Evolutionary conservation across 2,113 vertebrate species (phyloP), one percentile per base, ranked within the genome.

Genomic region (Notarius lentiginosus): DNA sequence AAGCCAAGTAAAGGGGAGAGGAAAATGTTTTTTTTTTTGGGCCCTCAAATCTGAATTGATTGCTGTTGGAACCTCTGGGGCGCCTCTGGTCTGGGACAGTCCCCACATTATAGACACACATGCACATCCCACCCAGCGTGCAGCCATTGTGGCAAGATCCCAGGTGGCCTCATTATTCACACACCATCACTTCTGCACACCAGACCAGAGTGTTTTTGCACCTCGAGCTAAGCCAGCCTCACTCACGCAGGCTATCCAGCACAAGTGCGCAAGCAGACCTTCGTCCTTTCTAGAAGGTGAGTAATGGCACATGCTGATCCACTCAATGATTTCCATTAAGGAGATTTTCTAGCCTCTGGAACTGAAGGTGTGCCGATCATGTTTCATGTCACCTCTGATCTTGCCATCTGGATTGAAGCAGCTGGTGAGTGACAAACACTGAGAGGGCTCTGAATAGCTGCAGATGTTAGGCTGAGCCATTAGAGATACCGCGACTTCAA

Each of bases 151-250:
- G 87, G 53, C 27, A 34, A 61, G 47, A 47, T 83, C 84, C 68
- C 66, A 81, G 84, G 60, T 86, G 79, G 76, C 34, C 77, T 88
- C 84, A 86, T 88, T 86, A 90, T 84, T 90, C 87, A 84, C 81
- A 76, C 84, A 90, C 87, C 89, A 90, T 88, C 84, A 81, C 47
- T 82, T 83, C 84, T 58, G 84, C 76, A 84, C 56, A 84, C 75
- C 4, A 70, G 73, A 85, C 84, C 41, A 88, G 73, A 86, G 87
- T 47, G 84, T 53, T 76, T 84, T 82, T 85, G 56, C 75, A 86
- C 72, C 80, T 85, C 61, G 2, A 60, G 70, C 51, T 73, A 83
- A 83, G 86, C n/a, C 12, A n/a, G 41, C 14, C 24, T 61, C 12
- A 61, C 85, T 70, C 53, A 83, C 55, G 65, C 51, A 79, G 70